A percentile compares a stretch with the other conserved stretches of the same genome.
phyloP scores from a whole-genome alignment of 1,140 invertebrate species.

The Acromyrmex echinatior region DNA sequence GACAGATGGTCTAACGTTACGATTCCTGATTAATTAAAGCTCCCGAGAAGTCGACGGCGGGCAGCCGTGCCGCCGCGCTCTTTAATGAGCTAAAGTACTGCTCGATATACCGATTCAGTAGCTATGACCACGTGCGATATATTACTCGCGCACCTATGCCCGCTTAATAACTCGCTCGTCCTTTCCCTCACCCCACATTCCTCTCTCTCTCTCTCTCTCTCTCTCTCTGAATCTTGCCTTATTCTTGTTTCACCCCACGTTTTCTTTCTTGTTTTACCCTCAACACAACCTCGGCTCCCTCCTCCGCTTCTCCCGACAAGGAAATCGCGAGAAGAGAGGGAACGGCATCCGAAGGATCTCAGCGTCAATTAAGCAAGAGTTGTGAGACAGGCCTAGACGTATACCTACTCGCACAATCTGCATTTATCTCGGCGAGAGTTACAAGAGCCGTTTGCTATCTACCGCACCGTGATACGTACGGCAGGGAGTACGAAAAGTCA shows the following conservation, averaged over 20 bases:
- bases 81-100: constrained; percentile 69
- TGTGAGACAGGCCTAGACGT: constrained; percentile 79
- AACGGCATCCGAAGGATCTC: constrained; percentile 77
- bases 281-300: not conserved
- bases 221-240: not conserved
- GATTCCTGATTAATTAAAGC: constrained; percentile 72
- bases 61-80: constrained; percentile 48
- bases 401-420: constrained; percentile 78
- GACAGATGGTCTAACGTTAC: constrained; percentile 66
- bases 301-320: constrained; percentile 19
- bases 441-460: constrained; percentile 67
- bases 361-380: constrained; percentile 81
- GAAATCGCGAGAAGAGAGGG: constrained; percentile 59
- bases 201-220: not conserved
- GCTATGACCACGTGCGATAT: constrained; percentile 62
- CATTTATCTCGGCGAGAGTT: constrained; percentile 75
- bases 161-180: constrained; percentile 55
- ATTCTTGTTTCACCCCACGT: not conserved
- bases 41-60: constrained; percentile 50
- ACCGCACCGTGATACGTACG: constrained; percentile 36
- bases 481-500: constrained; percentile 51
- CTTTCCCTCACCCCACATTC: constrained; percentile 34
- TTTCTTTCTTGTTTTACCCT: constrained; percentile 24
- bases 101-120: constrained; percentile 63
- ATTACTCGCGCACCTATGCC: constrained; percentile 53